Conservation (phyloP, 1,140 invertebrate genomes). For the Gonatopus flavifemur region DNA sequence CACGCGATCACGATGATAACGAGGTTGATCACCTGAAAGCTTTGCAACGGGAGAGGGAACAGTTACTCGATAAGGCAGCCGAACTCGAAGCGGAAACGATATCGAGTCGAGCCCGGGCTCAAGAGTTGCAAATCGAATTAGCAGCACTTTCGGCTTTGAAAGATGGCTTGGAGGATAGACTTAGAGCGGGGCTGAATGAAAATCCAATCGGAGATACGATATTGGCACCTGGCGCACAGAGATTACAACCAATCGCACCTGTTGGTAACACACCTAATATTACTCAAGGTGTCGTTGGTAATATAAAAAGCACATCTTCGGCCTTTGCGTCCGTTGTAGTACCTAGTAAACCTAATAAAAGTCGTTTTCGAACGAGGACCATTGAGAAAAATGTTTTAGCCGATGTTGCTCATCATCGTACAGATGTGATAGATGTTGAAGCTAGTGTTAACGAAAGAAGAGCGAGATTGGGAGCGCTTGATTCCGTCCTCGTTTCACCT, state of each 20-base stretch:
- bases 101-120: conserved; percentile 64
- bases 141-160: conserved; percentile 63
- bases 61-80: conserved; percentile 68
- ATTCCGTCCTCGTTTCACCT: conserved; percentile 52
- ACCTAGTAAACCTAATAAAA: conserved; percentile 42
- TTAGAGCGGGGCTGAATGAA: conserved; percentile 57
- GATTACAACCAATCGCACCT: conserved; percentile 37
- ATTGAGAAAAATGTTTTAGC: conserved; percentile 54
- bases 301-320: conserved; percentile 42
- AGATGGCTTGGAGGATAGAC: conserved; percentile 65
- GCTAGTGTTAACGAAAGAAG: conserved; percentile 43
- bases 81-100: conserved; percentile 73
- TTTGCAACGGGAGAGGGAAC: conserved; percentile 70
- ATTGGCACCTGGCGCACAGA: conserved; percentile 32
- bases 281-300: conserved; percentile 22
- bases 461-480: conserved; percentile 49
- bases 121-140: conserved; percentile 65
- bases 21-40: conserved; percentile 42
- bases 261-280: conserved; percentile 32
- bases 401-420: conserved; percentile 27
- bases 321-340: conserved; percentile 40
- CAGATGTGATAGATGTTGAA: conserved; percentile 32
- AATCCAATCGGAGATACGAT: conserved; percentile 17
- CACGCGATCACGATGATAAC: no score
- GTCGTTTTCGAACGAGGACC: conserved; percentile 53